Conservation (phyloP, 2,113 vertebrate species). For the Scalopus aquaticus region DNA sequence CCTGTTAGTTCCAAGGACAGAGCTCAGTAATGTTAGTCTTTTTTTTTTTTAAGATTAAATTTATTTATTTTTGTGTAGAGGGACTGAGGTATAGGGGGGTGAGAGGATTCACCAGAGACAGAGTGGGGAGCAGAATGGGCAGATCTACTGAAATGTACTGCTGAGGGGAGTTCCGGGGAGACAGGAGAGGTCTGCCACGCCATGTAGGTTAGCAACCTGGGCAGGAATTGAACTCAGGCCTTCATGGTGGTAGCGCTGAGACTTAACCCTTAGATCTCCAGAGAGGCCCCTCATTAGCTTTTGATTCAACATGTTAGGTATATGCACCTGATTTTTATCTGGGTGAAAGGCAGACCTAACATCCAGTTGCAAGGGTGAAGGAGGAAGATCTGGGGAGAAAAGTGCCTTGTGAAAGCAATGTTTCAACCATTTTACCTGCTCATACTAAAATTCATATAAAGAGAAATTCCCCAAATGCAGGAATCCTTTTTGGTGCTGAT, state of each 20-base stretch:
- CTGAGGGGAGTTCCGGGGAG: too few relatives aligned
- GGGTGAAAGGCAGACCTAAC: not conserved
- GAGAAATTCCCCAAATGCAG: not conserved
- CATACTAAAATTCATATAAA: slow-evolving; percentile 11
- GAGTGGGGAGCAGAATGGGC: too few relatives aligned
- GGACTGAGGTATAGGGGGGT: too few relatives aligned
- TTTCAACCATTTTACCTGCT: not conserved
- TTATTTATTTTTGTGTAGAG: too few relatives aligned
- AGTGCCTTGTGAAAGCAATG: not conserved
- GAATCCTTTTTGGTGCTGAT: not conserved
- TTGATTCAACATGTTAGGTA: not conserved
- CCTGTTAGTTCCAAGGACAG: not conserved
- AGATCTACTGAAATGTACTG: too few relatives aligned
- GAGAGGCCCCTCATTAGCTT: not conserved
- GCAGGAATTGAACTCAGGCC: too few relatives aligned
- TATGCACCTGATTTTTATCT: not conserved
- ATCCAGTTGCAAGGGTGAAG: not conserved
- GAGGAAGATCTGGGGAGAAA: not conserved
- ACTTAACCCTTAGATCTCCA: too few relatives aligned
- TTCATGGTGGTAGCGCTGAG: too few relatives aligned
- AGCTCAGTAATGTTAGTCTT: not conserved
- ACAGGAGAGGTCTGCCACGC: too few relatives aligned
- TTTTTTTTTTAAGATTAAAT: not conserved
- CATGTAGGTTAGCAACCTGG: too few relatives aligned
- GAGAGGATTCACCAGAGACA: too few relatives aligned